Evolutionary conservation across 1,140 invertebrate species (phyloP), one percentile per base, ranked within the genome.

Genomic region (Venturia canescens): DNA sequence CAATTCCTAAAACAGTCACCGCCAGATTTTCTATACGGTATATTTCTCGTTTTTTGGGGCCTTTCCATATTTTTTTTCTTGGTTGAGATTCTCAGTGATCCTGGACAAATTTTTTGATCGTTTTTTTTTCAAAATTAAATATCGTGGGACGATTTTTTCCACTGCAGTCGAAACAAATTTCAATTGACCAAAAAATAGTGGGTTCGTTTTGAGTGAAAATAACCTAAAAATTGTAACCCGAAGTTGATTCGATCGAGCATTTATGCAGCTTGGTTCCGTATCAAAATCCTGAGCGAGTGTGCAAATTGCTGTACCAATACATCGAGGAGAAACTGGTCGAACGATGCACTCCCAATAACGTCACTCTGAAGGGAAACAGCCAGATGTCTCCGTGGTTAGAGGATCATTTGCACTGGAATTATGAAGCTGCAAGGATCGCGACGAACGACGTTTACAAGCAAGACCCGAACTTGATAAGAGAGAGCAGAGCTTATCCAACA

Each of bases 231-330:
- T 18, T 1, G 11, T n/a, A n/a, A 63, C 1, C 16, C n/a, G 1
- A 18, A 7, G 3, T 53, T 21, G 6, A 21, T 4, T 53, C 3
- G n/a, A 53, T 63, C 27, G 23, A 23, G 9, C 11, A 26, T 26
- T 18, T 63, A 6, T 21, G 63, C 57, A 86, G 95, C 74, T 91
- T 95, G 74, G 95, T 95, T 3, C 94, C 94, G 1, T 89, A 95
- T 87, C 94, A 94, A 90, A 89, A 89, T 4, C 93, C 94, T 7
- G 89, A 92, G 77, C 82, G 88, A 70, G 87, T 93, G 31, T 88
- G 87, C 34, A 88, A 92, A 78, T 53, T 88, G 18, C 89, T 93
- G 21, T 82, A 90, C 3, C 88, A 90, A 27, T 92, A 94, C 85
- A 79, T 95, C 15, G 91, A 94, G 38, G 89, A 93, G 76, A 82